Conservation (phyloP, 35 echinoderm and acorn worm species). For the Ophiothrix spiculata region DNA sequence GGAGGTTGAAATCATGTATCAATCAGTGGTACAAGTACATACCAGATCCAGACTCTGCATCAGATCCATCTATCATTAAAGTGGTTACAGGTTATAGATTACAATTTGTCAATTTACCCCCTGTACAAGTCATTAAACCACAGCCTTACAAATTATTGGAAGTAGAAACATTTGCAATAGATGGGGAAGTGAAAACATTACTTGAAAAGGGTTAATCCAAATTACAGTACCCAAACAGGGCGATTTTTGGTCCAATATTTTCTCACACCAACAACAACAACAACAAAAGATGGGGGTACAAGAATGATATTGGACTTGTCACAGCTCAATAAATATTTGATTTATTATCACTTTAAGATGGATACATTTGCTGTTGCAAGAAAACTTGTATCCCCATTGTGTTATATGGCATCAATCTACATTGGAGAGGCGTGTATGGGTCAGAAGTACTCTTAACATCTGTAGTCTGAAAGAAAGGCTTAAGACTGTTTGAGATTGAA, state of each 20-base stretch:
- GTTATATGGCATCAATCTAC: no score
- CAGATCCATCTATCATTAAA: neutral
- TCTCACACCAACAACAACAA: no score
- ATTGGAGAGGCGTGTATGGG: no score
- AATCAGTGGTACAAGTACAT: neutral
- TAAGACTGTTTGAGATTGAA: no score
- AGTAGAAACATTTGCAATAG: neutral
- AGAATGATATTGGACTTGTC: constrained; percentile 49
- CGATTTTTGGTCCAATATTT: constrained; percentile 50
- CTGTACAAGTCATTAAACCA: neutral
- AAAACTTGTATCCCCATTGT: no score
- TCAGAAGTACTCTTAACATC: no score
- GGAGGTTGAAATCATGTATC: neutral
- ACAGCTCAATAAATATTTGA: constrained; percentile 21
- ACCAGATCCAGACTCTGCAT: no score
- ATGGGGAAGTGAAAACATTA: neutral
- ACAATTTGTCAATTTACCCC: neutral
- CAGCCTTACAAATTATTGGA: neutral
- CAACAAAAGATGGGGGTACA: constrained; percentile 56
- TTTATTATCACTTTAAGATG: constrained; percentile 34
- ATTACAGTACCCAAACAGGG: neutral
- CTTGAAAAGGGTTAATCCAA: neutral
- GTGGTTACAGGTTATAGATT: neutral
- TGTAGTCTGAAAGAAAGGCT: no score
- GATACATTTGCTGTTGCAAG: no score